A percentile compares a stretch with the other conserved stretches of the same genome.
Conservation (phyloP, 2,797 vertebrate genomes). For the Lycodopsis pacificus region DNA sequence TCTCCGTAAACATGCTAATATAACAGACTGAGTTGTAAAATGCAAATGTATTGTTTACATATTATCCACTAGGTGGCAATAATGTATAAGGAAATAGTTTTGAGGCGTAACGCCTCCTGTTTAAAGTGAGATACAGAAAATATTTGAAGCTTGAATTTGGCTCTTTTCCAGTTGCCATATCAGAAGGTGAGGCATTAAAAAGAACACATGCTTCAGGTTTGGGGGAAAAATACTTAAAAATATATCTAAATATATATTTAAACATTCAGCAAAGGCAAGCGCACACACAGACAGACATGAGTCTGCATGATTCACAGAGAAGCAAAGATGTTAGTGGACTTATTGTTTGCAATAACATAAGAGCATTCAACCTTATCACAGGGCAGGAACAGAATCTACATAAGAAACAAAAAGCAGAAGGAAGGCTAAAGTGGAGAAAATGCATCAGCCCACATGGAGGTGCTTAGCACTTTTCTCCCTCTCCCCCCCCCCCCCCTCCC, state of each 20-base stretch:
- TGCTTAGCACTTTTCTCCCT: conserved; percentile 49
- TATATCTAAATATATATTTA: conserved; percentile 39
- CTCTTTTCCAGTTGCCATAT: conserved; percentile 48
- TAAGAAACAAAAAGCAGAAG: conserved; percentile 4
- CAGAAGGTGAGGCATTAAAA: conserved; percentile 45
- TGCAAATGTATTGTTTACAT: background rate
- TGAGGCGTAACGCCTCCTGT: background rate
- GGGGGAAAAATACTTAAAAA: background rate
- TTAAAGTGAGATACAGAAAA: conserved; percentile 15
- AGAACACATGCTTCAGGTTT: conserved; percentile 47
- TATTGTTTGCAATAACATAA: conserved; percentile 12
- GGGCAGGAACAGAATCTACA: conserved; percentile 21
- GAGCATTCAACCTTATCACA: conserved; percentile 1
- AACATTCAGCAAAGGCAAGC: conserved; percentile 8
- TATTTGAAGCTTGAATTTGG: conserved; percentile 25
- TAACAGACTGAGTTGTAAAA: conserved; percentile 10
- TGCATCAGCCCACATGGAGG: conserved; percentile 67
- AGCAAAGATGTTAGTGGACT: conserved; percentile 14
- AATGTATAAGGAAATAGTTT: conserved; percentile 40
- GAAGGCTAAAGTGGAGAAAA: conserved; percentile 30
- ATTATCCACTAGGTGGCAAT: conserved; percentile 72
- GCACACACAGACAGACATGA: conserved; percentile 4
- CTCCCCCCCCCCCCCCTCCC: background rate
- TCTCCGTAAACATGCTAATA: conserved; percentile 13
- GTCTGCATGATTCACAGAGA: conserved; percentile 23